A percentile compares a stretch with the other conserved stretches of the same genome.
Conservation (phyloP, 2,888 invertebrate species). For the Amphimallon solstitiale region DNA sequence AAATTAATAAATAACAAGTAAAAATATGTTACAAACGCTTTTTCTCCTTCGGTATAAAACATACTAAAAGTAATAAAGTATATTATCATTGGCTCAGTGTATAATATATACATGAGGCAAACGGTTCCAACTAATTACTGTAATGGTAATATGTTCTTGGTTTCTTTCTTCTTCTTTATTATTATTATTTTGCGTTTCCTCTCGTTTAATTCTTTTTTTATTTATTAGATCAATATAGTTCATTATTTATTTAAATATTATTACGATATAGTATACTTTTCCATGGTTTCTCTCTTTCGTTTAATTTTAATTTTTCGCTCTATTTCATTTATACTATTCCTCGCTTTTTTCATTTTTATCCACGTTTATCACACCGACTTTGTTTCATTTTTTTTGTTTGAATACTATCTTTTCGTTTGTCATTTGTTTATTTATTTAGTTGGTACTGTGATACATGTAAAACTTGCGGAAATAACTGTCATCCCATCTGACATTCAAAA, state of each 20-base stretch:
- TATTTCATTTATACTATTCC: background rate
- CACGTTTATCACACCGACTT: background rate
- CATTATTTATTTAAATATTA: conserved; percentile 12
- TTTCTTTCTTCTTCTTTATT: conserved; percentile 8
- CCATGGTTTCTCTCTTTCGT: too few species aligned
- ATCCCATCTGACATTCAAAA: conserved; percentile 44
- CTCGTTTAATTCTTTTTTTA: conserved; percentile 5
- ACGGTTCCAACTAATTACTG: conserved; percentile 57
- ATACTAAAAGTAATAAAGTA: conserved; percentile 61
- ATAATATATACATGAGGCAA: conserved; percentile 59
- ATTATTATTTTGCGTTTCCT: conserved; percentile 12
- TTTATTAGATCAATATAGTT: conserved; percentile 16
- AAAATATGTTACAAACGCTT: conserved; percentile 61
- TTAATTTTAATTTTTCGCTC: background rate
- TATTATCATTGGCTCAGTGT: conserved; percentile 56
- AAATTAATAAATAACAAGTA: conserved; percentile 62
- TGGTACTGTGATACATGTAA: background rate
- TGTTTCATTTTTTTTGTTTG: background rate
- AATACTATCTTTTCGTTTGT: conserved; percentile 16
- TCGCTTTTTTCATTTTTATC: background rate
- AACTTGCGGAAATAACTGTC: conserved; percentile 57
- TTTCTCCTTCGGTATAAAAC: conserved; percentile 55
- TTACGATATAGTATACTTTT: conserved; percentile 27
- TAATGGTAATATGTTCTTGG: conserved; percentile 49
- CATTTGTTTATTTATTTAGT: conserved; percentile 35